Conservation (phyloP, 2,888 invertebrate species). For the Amphimallon solstitiale region DNA sequence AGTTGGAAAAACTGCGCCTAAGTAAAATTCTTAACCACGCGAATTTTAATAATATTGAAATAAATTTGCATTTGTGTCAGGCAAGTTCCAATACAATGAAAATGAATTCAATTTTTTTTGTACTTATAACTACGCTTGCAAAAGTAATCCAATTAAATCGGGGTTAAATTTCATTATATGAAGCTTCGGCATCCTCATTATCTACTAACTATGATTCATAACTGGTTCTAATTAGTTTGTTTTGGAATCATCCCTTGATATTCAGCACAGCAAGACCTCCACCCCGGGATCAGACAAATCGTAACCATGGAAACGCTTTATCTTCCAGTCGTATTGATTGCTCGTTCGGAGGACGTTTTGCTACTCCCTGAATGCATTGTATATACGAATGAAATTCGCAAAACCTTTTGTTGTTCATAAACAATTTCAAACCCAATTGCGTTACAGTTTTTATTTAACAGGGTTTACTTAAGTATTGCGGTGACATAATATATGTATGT, state of each 20-base stretch:
- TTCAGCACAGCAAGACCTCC: constrained; percentile 19
- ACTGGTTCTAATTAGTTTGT: constrained; percentile 12
- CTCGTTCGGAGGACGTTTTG: constrained; percentile 18
- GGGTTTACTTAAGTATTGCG: background rate
- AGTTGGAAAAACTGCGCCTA: no score
- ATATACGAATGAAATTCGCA: constrained; percentile 3
- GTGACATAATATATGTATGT: background rate
- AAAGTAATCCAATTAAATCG: no score
- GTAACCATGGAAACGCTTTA: constrained; percentile 47
- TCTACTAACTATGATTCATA: background rate
- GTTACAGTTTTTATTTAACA: background rate
- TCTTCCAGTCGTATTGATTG: constrained; percentile 48
- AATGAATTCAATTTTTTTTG: no score
- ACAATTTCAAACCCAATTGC: constrained; percentile 18
- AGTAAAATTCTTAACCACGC: no score
- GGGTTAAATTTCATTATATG: no score
- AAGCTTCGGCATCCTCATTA: background rate
- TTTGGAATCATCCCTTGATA: background rate
- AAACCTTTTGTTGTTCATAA: constrained; percentile 36
- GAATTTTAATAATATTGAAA: no score
- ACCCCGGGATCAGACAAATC: constrained; percentile 46
- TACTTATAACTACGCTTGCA: no score
- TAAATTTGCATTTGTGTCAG: no score
- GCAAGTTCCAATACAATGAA: no score
- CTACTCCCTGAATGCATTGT: constrained; percentile 18